These are phyloP conservation scores for Notolepis coatsorum DNA, from an alignment of 2,797 vertebrate genomes.

Conservation along the genomic window DNA sequence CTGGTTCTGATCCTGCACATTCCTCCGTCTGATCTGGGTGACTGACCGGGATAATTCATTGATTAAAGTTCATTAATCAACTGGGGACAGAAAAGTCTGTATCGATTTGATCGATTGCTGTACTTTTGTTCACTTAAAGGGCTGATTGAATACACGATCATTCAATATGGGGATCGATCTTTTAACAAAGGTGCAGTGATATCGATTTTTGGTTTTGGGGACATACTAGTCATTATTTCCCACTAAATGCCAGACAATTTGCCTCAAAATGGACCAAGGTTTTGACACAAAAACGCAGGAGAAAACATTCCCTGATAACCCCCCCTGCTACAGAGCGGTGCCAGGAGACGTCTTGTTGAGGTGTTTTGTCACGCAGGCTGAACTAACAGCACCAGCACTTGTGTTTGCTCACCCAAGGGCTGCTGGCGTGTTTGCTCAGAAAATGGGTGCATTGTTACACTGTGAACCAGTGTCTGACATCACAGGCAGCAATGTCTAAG, in stretches of 20 bases:
- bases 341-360: constrained; percentile 48
- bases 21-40: constrained; percentile 50
- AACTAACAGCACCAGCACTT: constrained; percentile 28
- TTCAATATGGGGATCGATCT: constrained; percentile 27
- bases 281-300: constrained; percentile 27
- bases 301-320: constrained; percentile 27
- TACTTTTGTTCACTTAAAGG: constrained; percentile 21
- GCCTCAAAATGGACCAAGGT: constrained; percentile 64
- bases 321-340: constrained; percentile 21
- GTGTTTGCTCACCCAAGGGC: constrained; percentile 38
- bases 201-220: constrained; percentile 56
- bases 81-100: constrained; percentile 36
- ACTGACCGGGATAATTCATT: constrained; percentile 47
- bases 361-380: constrained; percentile 39
- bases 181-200: constrained; percentile 37
- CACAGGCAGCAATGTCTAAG: constrained; percentile 36
- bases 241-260: constrained; percentile 48
- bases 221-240: constrained; percentile 61
- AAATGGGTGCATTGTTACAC: constrained; percentile 60
- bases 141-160: constrained; percentile 47
- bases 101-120: constrained; percentile 52
- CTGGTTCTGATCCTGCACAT: no score
- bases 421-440: constrained; percentile 41
- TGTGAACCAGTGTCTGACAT: constrained; percentile 46
- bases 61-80: constrained; percentile 58